phyloP scores from a whole-genome alignment of 2,797 vertebrate species.

The Heliangelus exortis region DNA sequence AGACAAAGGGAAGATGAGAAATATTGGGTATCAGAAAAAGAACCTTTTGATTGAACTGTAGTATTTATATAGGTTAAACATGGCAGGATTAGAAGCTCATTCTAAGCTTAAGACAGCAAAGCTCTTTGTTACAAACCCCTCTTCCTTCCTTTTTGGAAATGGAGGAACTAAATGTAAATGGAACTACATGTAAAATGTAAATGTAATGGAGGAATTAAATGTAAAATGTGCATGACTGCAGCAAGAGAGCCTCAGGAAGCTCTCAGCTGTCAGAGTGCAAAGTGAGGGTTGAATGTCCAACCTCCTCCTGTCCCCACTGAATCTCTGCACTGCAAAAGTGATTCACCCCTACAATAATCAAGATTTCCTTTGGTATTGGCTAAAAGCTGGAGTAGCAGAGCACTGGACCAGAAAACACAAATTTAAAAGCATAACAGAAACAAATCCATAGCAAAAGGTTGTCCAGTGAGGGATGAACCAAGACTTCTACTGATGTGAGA shows the following conservation, averaged over 20 bases:
- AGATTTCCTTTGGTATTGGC: neutral
- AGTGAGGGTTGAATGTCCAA: neutral
- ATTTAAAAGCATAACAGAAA: neutral
- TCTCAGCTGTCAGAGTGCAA: neutral
- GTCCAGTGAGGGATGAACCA: neutral
- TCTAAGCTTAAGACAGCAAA: neutral
- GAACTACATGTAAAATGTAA: neutral
- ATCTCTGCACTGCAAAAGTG: neutral
- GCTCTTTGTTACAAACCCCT: neutral
- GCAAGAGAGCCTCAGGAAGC: neutral
- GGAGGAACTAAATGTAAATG: neutral
- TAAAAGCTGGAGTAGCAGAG: neutral
- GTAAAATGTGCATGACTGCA: fast-evolving
- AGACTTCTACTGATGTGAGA: neutral
- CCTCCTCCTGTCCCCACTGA: neutral
- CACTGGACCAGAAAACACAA: neutral
- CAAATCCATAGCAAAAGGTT: neutral
- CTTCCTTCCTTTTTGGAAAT: neutral
- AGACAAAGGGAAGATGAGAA: neutral
- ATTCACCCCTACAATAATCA: neutral
- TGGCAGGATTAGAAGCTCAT: neutral
- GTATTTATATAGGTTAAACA: neutral
- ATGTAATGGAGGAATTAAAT: neutral
- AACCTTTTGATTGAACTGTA: neutral
- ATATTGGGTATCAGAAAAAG: neutral